Base-by-base conservation (phyloP, 2,113 vertebrate species). In the Circaetus gallicus region DNA sequence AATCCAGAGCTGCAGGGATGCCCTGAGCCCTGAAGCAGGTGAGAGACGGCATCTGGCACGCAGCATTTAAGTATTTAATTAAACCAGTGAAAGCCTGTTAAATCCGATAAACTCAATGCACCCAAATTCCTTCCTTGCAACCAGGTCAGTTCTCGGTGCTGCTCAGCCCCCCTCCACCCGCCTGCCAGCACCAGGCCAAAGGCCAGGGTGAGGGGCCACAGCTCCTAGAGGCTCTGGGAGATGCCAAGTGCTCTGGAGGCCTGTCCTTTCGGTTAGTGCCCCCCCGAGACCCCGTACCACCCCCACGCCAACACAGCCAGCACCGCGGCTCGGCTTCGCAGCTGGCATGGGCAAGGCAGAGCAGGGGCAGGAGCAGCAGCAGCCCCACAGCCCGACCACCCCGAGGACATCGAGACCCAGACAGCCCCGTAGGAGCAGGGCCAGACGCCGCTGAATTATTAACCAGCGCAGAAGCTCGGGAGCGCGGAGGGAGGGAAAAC, bases 231-330 rank as follows among this genome's bases (percentile, higher is more conserved):
- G 32, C 18, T 70, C 26, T 25, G 56, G 32, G 40, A 32, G 13
- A 43, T 12, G 4, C 36, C 40, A 2, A 38, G 47, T 1, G n/a
- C 10, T 66, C 5, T 19, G 40, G 17, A 20, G 19, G 6, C 34
- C 6, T 22, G 2, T 45, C 59, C 38, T 32, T 28, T 9, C 2
- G 6, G 6, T 34, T 2, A 11, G n/a, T 8, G 36, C 26, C 1
- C 21, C 49, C 43, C 15, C 1, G 0, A 19, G 26, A 53, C 8
- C 49, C 29, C 4, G 0, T 0, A 8, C 0, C 28, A 5, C 13
- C 16, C 13, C 11, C 28, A 6, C 5, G 4, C 52, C 5, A 4
- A 2, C 3, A 6, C 2, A 19, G 67, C 58, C 29, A 11, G 63
- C 83, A 53, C 32, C 4, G 0, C 5, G 1, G 47, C 49, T 63